Base-by-base conservation (phyloP, 2,113 vertebrate species). In the Amphiprion ocellaris region DNA sequence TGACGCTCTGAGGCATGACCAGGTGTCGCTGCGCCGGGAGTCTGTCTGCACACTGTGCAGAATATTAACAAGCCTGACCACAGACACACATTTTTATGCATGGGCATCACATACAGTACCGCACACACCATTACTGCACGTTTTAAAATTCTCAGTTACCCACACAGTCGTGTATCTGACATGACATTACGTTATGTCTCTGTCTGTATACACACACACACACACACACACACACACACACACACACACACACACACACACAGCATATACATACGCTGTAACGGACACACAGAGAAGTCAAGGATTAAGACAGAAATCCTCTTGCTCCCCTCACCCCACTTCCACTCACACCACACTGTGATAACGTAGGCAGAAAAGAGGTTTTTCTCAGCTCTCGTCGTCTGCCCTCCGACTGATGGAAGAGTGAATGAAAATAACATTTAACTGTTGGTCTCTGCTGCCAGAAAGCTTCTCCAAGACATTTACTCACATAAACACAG, bases 1-100 rank as follows among this genome's bases (percentile, higher is more conserved):
- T 65, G 75, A 77, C 1, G 69, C 85, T 87, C 82, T 87, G 86
- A 90, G 87, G 86, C 87, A 77, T 86, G 89, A 91, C 91, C 91
- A 92, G 86, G 89, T 93, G 91, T 87, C 75, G 30, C 73, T 73
- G 75, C 46, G 30, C 84, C 6, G 15, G 50, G 71, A 86, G 84
- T 66, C 76, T 83, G 83, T 71, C 72, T 49, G 55, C 62, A 66
- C 77, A 58, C 77, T 64, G 77, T 56, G 78, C 80, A 69, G 89
- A 92, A 92, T 93, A 89, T 87, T 83, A 91, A 93, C 82, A 82
- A 85, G 74, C 61, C 77, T 74, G 56, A 61, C 72, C 69, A 81
- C 56, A 37, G 4, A 71, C 10, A 81, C 37, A 60, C 39, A 69
- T 62, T 74, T 79, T 60, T 21, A 23, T 47, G 14, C 49, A 60